phyloP scores from a whole-genome alignment of 1,140 invertebrate genomes.

The Orius insidiosus region DNA sequence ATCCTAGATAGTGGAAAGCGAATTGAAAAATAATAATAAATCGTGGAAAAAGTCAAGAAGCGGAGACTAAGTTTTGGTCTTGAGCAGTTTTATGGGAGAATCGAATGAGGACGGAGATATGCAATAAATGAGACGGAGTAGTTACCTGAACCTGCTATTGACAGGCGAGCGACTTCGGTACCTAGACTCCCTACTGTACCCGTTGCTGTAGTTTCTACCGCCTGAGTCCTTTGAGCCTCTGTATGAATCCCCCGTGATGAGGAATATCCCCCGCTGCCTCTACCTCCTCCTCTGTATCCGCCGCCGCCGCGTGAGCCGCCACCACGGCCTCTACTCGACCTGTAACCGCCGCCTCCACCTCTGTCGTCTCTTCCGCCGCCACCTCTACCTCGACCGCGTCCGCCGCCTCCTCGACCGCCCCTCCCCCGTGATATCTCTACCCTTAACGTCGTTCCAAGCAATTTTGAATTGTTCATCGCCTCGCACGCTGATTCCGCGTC shows the following conservation, averaged over 20 bases:
- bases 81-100: no score
- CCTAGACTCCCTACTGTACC: slow-evolving; percentile 6
- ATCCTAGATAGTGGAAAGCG: no score
- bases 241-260: slow-evolving; percentile 13
- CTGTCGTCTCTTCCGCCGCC: slow-evolving; percentile 35
- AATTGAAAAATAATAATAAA: no score
- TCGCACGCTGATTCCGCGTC: slow-evolving; percentile 89
- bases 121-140: background rate
- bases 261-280: slow-evolving; percentile 24
- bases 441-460: slow-evolving; percentile 59
- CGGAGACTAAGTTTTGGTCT: no score
- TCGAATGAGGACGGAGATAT: no score
- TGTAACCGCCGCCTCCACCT: slow-evolving; percentile 26
- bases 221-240: slow-evolving; percentile 22
- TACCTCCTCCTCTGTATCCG: slow-evolving; percentile 25
- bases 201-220: slow-evolving; percentile 21
- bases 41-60: no score
- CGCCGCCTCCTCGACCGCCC: slow-evolving; percentile 33
- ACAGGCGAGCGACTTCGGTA: slow-evolving; percentile 12
- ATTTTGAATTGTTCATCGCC: slow-evolving; percentile 72
- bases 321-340: slow-evolving; percentile 29
- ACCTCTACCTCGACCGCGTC: slow-evolving; percentile 32
- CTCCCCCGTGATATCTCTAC: slow-evolving; percentile 67
- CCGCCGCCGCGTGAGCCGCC: slow-evolving; percentile 30
- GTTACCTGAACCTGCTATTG: slow-evolving; percentile 11